Base-by-base conservation (phyloP, 1,140 invertebrate species). In the Anastrepha ludens region DNA sequence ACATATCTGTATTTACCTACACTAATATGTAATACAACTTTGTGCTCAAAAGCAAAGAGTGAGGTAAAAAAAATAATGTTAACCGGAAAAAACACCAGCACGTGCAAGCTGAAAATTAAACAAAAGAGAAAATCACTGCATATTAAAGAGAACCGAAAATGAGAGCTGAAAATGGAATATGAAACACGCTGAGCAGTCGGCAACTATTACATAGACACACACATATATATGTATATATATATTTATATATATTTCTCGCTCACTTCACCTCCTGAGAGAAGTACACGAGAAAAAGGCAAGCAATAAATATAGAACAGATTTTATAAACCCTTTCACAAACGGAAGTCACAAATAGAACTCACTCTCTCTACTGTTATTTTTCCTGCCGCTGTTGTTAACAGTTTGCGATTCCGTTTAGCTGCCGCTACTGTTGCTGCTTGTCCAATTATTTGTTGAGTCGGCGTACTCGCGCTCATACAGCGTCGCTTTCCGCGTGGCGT, bases 71-170 rank as follows among this genome's bases (percentile, higher is more conserved):
- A 9, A 6, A 20, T 55, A 81, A 58, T 15, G 44, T 81, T 17
- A 55, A 81, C 74, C 74, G 74, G 74, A 81, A 81, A 55, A 81
- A 81, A 81, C 74, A 81, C n/a, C n/a, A 81, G 47, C 74, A 81
- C 74, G 74, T 81, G 74, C 74, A 29, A 20, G 44, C 6, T 11
- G 55, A 20, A n/a, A 47, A 81, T 81, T 81, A 81, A 81, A 81
- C 20, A 20, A 29, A 41, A 81, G 74, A 55, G 47, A 15, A 20
- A 8, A 20, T 41, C 13, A 74, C 5, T 74, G 15, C 44, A n/a
- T 47, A 0, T 55, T 55, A 55, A 55, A 55, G 50, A 55, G 50
- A 6, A 20, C 64, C 41, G 67, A 74, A 2, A 17, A 4, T 41
- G 39, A 74, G 15, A 47, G 17, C 5, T 81, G 74, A 81, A 81